These are phyloP conservation scores for Elephantulus edwardii DNA, from an alignment of 2,113 vertebrate genomes.

Conservation along the genomic window DNA sequence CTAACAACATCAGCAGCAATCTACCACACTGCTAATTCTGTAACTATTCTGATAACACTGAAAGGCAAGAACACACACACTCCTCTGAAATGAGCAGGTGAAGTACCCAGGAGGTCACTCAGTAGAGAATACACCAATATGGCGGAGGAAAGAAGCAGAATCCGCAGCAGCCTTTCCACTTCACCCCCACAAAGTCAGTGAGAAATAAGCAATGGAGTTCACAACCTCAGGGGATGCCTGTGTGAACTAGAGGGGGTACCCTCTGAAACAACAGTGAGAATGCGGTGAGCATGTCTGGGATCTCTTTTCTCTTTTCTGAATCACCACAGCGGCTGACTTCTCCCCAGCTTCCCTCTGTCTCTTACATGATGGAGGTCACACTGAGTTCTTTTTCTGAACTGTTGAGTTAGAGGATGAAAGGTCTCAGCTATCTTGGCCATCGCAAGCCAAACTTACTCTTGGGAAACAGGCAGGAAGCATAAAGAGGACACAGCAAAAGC, in stretches of 20 bases:
- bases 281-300: not conserved
- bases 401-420: constrained; percentile 54
- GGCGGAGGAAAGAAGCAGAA: not conserved
- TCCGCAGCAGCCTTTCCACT: not conserved
- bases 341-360: constrained; percentile 21
- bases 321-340: not conserved
- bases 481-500: constrained; percentile 31
- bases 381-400: constrained; percentile 58
- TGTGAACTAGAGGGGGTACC: not conserved
- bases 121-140: not conserved
- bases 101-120: not conserved
- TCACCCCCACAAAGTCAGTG: not conserved
- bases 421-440: constrained; percentile 49
- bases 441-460: constrained; percentile 47
- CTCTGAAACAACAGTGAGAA: constrained; percentile 20
- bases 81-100: too few species aligned
- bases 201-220: not conserved
- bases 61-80: not conserved
- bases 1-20: not conserved
- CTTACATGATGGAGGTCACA: constrained; percentile 47
- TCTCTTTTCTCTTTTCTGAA: constrained; percentile 61
- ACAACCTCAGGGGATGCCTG: not conserved
- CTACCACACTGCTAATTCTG: not conserved
- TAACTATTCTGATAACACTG: not conserved
- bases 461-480: constrained; percentile 21